Percentiles rank a stretch among this genome's conserved stretches.
Conservation (phyloP, 2,113 vertebrate species). For the Tichodroma muraria region DNA sequence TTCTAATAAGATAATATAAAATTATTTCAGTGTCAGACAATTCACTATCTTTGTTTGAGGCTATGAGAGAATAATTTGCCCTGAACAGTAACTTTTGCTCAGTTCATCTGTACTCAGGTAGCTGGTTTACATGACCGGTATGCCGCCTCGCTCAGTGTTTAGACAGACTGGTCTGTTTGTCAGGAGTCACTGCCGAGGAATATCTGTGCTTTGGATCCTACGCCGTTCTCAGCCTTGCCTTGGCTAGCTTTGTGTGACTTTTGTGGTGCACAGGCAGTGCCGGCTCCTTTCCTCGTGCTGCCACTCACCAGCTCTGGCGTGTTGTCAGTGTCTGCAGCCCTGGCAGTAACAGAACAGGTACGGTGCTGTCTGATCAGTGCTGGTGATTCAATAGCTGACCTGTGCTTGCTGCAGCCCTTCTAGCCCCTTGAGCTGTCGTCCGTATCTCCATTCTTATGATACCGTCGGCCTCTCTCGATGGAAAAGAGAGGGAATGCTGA, state of each 20-base stretch:
- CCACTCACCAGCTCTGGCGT: background rate
- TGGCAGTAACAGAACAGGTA: background rate
- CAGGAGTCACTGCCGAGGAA: background rate
- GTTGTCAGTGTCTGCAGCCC: background rate
- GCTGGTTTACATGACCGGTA: background rate
- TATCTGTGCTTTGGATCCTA: background rate
- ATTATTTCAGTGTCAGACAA: background rate
- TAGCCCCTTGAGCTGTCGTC: background rate
- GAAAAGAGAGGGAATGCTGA: background rate
- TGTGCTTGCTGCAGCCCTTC: background rate
- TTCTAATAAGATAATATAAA: background rate
- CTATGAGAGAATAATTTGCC: background rate
- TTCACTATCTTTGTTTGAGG: background rate
- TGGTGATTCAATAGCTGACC: background rate
- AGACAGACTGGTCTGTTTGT: background rate
- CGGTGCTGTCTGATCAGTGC: background rate
- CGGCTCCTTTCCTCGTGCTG: background rate
- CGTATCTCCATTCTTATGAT: background rate
- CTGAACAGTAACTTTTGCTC: background rate
- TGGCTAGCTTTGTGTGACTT: background rate
- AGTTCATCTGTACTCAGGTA: background rate
- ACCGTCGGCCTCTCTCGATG: background rate
- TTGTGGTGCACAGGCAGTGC: background rate
- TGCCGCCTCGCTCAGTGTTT: background rate
- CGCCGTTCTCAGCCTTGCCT: background rate